These are phyloP conservation scores for Pollenia amentaria DNA, from an alignment of 2,888 invertebrate genomes.

Conservation along the genomic window DNA sequence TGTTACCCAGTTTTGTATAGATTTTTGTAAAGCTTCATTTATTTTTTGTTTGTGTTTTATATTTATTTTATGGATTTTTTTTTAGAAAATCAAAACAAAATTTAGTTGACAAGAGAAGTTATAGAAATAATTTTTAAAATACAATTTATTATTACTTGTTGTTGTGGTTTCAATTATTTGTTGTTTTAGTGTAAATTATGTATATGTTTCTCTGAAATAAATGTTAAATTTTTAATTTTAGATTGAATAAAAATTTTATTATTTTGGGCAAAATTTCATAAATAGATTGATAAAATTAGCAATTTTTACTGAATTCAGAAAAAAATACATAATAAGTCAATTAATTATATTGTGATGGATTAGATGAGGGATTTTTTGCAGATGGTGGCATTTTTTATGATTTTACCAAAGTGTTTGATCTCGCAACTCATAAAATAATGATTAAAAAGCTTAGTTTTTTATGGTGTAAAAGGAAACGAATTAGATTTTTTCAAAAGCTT, in stretches of 20 bases:
- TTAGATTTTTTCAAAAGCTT: too few relatives aligned
- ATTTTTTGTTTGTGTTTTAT: background rate
- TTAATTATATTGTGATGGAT: too few relatives aligned
- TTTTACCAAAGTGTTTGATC: too few relatives aligned
- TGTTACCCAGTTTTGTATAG: background rate
- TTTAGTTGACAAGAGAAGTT: slow-evolving; percentile 10
- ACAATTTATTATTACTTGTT: background rate
- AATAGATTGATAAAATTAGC: background rate
- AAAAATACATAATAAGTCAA: background rate
- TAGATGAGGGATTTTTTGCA: too few relatives aligned
- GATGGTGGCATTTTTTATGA: too few relatives aligned
- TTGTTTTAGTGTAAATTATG: slow-evolving; percentile 1
- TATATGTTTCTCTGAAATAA: background rate
- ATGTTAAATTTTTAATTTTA: too few relatives aligned
- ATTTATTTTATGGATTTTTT: background rate
- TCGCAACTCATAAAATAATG: too few relatives aligned
- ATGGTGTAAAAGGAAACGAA: too few relatives aligned
- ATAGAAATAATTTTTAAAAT: slow-evolving; percentile 20
- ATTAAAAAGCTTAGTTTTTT: too few relatives aligned
- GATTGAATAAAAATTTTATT: background rate
- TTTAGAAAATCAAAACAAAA: slow-evolving; percentile 40
- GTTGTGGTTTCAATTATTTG: background rate
- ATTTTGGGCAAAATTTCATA: background rate
- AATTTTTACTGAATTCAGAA: background rate
- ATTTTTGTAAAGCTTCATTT: slow-evolving; percentile 2